Base-by-base conservation (phyloP, 2,113 vertebrate genomes). In the Tylochromis polylepis region DNA sequence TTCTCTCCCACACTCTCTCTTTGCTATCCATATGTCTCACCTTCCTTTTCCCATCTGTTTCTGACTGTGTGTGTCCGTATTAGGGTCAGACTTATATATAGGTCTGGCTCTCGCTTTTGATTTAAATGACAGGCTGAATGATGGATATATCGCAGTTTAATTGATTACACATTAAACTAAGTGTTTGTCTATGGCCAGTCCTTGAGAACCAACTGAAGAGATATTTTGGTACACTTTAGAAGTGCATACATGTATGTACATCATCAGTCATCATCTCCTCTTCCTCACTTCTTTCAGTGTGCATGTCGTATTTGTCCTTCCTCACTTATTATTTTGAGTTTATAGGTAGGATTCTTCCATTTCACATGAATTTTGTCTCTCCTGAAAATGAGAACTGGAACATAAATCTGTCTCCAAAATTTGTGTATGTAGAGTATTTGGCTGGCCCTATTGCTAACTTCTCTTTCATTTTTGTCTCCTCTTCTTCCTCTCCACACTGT, bases 391-490 rank as follows among this genome's bases (percentile, higher is more conserved):
- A 53, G 72, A 77, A 77, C 27, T 77, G 72, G 18, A 53, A 53
- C 72, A 77, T 14, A 77, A 77, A 77, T 51, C 46, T 77, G 27
- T 12, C 70, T 31, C 46, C 43, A 77, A 31, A 77, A 34, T 87
- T 8, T 87, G 16, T 60, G 20, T 65, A n/a, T 70, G 43, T 70
- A 18, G 7, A 49, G 27, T 81, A 79, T 80, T 65, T 89, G 77
- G 59, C 51, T 78, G 72, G 11, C 55, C 20, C 59, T 85, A 41
- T 79, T 88, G 75, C 82, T 95, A 56, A 93, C 91, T 75, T 91
- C 5, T 86, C 38, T 88, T 87, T 82, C 27, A 49, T 86, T 89
- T 85, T 83, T 82, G 9, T 90, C 20, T 81, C 65, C 62, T 81
- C 43, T 77, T 77, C 49, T 88, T 38, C 78, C 49, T 89, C 57